Conservation (phyloP, 2,888 invertebrate species). For the Vannuccia rotundouncinata region DNA sequence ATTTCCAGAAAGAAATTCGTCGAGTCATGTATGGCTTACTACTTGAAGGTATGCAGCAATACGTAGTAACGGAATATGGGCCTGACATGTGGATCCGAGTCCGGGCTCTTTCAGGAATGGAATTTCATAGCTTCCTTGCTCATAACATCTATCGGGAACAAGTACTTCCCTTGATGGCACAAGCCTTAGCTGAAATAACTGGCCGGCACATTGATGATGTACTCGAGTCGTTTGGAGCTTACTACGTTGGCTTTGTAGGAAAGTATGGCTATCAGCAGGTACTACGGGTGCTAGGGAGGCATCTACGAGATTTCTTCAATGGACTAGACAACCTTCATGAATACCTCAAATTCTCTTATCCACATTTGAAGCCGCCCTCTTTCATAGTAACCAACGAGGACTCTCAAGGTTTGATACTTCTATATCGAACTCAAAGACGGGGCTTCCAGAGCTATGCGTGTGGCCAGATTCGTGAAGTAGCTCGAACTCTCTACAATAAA, state of each 20-base stretch:
- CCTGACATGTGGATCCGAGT: conserved; percentile 89
- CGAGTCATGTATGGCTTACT: conserved; percentile 82
- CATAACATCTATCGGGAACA: conserved; percentile 90
- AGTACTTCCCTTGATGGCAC: conserved; percentile 71
- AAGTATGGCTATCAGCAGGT: conserved; percentile 81
- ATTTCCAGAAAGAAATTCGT: not conserved
- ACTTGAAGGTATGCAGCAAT: conserved; percentile 84
- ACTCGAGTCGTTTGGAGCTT: conserved; percentile 86
- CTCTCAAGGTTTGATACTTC: conserved; percentile 75
- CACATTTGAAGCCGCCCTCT: conserved; percentile 78
- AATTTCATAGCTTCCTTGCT: conserved; percentile 67
- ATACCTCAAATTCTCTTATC: conserved; percentile 89
- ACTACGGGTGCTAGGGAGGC: conserved; percentile 64
- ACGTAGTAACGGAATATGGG: conserved; percentile 83
- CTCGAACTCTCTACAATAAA: conserved; percentile 84
- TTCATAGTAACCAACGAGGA: conserved; percentile 94
- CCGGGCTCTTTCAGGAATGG: conserved; percentile 73
- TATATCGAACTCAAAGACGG: conserved; percentile 72
- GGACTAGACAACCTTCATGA: conserved; percentile 90
- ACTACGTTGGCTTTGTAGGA: conserved; percentile 83
- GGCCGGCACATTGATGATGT: conserved; percentile 67
- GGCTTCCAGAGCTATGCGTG: conserved; percentile 93
- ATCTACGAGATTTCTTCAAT: conserved; percentile 89
- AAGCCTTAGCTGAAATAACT: conserved; percentile 62
- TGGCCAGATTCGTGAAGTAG: conserved; percentile 83